A percentile compares a stretch with the other conserved stretches of the same genome.
These are phyloP conservation scores for Manis crassicaudata DNA, from an alignment of 2,797 vertebrate genomes.

Conservation along the genomic window DNA sequence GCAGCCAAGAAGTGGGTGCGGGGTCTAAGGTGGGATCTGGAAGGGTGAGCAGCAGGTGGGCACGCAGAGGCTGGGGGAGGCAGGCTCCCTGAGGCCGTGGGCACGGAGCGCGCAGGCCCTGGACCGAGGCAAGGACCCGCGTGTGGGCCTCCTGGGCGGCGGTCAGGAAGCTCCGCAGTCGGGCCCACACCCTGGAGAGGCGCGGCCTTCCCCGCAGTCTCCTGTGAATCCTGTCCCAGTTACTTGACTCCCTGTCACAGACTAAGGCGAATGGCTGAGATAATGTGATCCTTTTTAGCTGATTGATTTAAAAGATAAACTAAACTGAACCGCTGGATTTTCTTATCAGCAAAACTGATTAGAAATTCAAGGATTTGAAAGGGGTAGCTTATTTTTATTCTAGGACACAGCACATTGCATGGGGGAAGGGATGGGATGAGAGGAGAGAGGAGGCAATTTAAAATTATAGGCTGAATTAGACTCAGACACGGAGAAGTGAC, in stretches of 20 bases:
- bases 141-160: accelerated
- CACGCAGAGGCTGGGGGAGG: accelerated
- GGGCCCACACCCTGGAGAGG: not conserved
- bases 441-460: too few species aligned
- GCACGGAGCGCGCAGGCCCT: accelerated
- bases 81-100: not conserved
- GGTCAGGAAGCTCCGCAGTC: not conserved
- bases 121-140: not conserved
- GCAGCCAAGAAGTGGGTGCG: not conserved
- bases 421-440: too few species aligned
- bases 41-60: not conserved
- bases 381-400: not conserved
- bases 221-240: too few species aligned
- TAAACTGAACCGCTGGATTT: not conserved
- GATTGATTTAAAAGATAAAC: not conserved
- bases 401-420: accelerated
- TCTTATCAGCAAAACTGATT: not conserved
- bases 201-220: not conserved
- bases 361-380: not conserved
- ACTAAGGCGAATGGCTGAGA: not conserved
- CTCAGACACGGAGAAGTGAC: too few species aligned
- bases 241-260: not conserved
- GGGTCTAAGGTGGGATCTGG: accelerated
- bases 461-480: not conserved
- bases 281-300: not conserved